These are phyloP conservation scores for Drosophila nebulosa DNA, from an alignment of 1,140 invertebrate species.

Conservation along the genomic window DNA sequence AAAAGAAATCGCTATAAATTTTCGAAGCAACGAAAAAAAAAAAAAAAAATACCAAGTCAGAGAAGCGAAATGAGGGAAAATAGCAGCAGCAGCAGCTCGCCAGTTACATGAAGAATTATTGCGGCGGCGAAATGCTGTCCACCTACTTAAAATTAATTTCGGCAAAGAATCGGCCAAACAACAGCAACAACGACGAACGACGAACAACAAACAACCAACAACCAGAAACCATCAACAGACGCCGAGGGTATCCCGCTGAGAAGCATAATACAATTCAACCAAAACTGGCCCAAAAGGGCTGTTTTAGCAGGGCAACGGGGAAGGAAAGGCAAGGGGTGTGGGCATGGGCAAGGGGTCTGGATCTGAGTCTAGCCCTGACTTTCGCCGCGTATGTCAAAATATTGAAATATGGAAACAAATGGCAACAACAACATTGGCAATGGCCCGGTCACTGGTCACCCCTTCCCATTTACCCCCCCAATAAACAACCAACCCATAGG, in stretches of 20 bases:
- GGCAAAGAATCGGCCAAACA: conserved; percentile 37
- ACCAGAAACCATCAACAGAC: conserved; percentile 21
- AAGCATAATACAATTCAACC: conserved; percentile 25
- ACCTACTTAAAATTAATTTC: conserved; percentile 80
- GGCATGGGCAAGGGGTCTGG: background rate
- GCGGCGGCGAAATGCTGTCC: conserved; percentile 73
- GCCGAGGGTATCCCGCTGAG: conserved; percentile 58
- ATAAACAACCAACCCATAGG: background rate
- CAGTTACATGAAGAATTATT: conserved; percentile 77
- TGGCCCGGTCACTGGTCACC: conserved; percentile 25
- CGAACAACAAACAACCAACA: conserved; percentile 3
- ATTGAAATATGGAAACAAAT: conserved; percentile 76
- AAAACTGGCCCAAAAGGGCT: conserved; percentile 20
- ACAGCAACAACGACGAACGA: conserved; percentile 2
- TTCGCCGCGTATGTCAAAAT: conserved; percentile 74
- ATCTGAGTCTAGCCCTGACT: conserved; percentile 37
- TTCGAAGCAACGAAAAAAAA: conserved; percentile 45
- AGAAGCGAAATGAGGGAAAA: conserved; percentile 34
- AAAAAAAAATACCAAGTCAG: conserved; percentile 10
- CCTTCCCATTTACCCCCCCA: background rate
- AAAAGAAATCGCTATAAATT: conserved; percentile 76
- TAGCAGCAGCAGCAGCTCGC: conserved; percentile 29
- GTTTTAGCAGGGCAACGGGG: background rate
- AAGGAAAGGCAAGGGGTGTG: conserved; percentile 31
- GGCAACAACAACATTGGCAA: conserved; percentile 32